Conservation (phyloP, 23 tunicate species). For the Phallusia fumigata region DNA sequence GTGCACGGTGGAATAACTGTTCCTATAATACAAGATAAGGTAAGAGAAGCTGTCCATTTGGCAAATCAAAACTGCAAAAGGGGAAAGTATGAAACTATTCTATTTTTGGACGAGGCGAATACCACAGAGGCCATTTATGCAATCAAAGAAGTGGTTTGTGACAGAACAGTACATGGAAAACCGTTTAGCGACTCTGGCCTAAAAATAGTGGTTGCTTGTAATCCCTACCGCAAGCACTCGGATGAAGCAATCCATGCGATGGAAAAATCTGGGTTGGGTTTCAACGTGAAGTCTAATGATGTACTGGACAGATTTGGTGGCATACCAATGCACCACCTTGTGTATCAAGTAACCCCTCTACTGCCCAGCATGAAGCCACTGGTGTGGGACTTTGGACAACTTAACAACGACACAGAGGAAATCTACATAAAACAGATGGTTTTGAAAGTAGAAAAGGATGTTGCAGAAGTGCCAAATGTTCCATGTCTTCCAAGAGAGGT, state of each 20-base stretch:
- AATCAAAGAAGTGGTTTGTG: constrained; percentile 70
- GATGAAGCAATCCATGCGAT: constrained; percentile 30
- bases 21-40: constrained; percentile 25
- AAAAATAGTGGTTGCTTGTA: constrained; percentile 59
- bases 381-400: too few species aligned
- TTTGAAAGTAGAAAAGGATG: constrained; percentile 26
- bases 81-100: constrained; percentile 37
- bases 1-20: constrained; percentile 66
- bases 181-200: constrained; percentile 35
- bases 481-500: constrained; percentile 10
- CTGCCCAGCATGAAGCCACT: too few species aligned
- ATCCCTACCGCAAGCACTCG: constrained; percentile 44
- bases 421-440: constrained; percentile 59
- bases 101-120: constrained; percentile 67
- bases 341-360: too few species aligned
- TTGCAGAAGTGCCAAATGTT: background rate
- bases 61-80: constrained; percentile 25
- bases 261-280: too few species aligned
- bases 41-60: constrained; percentile 26
- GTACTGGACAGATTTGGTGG: too few species aligned
- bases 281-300: too few species aligned
- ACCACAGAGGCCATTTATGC: constrained; percentile 66
- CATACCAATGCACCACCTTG: too few species aligned
- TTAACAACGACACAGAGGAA: too few species aligned
- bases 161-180: constrained; percentile 39